Evolutionary conservation across 1,140 invertebrate genomes (phyloP), one percentile per base, ranked within the genome.

Genomic region (Drosophila malerkotliana): DNA sequence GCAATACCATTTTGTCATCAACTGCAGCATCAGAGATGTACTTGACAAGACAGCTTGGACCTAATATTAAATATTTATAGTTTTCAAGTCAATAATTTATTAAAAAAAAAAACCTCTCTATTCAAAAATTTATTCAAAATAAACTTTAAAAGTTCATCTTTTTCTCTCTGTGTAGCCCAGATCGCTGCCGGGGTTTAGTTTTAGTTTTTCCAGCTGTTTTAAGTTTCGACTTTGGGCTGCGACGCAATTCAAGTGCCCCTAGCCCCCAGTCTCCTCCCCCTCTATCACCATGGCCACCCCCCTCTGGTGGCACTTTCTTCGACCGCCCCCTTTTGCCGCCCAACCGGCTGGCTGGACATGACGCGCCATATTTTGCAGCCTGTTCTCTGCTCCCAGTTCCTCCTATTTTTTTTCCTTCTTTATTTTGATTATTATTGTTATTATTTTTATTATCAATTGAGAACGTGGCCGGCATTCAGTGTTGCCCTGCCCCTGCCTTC

Each of bases 371-470:
- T 92, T 62, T 58, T 63, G 54, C 49, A 48, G 57, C 60, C 39
- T 45, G 62, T 51, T 66, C 57, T 67, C 32, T 30, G 52, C 4
- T 15, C 26, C 41, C 9, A 61, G n/a, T 30, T 24, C 8, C 37
- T 45, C 7, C 24, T 48, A 24, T 30, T 48, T 58, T 61, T 66
- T 55, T 71, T 15, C 62, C 62, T 74, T 62, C 59, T 84, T 77
- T 77, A 68, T 78, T 78, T 77, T 68, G 55, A 72, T 89, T 80
- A 80, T 89, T 85, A 85, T 89, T 84, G 71, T 78, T 76, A 87
- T 85, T 87, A 88, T 74, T 85, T 85, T 87, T 73, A 79, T 90
- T 90, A 90, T 90, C 87, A 90, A 90, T 88, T 83, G 77, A 76
- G 87, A 90, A 87, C 87, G 82, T 87, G 81, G 77, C 73, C 79